Evolutionary conservation across 1,140 invertebrate species (phyloP).

Genomic region (Drosophila albomicans): DNA sequence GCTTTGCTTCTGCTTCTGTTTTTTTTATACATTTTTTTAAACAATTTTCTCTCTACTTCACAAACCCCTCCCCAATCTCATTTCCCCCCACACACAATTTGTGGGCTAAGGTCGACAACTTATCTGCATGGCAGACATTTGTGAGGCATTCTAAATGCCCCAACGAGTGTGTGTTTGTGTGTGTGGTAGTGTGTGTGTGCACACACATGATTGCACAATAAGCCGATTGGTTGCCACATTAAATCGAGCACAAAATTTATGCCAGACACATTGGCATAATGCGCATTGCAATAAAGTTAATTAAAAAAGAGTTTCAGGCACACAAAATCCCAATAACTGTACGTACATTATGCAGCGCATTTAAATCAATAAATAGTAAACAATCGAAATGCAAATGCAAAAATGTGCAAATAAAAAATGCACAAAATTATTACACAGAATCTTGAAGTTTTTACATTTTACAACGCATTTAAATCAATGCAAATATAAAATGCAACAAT

Average conservation of each 20-base stretch:
- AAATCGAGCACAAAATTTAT: constrained; percentile 78
- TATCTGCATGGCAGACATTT: constrained; percentile 71
- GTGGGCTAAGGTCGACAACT: constrained; percentile 79
- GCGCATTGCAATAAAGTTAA: constrained; percentile 42
- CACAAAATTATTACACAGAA: too few species aligned
- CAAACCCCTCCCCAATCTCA: neutral
- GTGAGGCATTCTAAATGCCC: constrained; percentile 49
- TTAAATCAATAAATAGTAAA: neutral
- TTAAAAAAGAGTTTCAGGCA: constrained; percentile 26
- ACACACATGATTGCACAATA: constrained; percentile 75
- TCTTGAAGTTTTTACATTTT: too few species aligned
- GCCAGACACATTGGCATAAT: constrained; percentile 54
- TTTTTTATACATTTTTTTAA: neutral
- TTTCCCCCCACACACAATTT: constrained; percentile 38
- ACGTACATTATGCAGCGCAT: neutral
- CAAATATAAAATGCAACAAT: too few species aligned
- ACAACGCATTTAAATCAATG: too few species aligned
- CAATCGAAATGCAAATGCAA: neutral
- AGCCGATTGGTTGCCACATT: constrained; percentile 64
- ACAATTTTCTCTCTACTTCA: constrained; percentile 10
- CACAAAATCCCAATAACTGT: constrained; percentile 3
- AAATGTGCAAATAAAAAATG: neutral
- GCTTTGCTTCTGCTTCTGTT: constrained; percentile 33
- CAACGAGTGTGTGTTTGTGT: constrained; percentile 2
- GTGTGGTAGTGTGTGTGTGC: constrained; percentile 2